phyloP scores from a whole-genome alignment of 2,113 vertebrate genomes.

The Eublepharis macularius region DNA sequence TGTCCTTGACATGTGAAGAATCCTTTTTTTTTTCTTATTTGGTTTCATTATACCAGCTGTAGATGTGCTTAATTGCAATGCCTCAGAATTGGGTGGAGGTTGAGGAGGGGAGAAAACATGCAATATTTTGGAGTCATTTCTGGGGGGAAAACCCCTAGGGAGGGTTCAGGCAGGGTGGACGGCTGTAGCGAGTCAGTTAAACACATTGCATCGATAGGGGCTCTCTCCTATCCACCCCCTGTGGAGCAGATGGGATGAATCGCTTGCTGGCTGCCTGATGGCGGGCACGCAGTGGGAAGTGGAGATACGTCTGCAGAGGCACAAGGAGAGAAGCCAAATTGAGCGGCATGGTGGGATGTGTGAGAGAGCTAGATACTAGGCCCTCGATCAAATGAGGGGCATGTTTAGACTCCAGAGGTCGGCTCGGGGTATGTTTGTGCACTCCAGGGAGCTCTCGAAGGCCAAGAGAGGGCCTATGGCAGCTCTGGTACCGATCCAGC shows the following conservation, averaged over 20 bases:
- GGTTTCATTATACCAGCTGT: constrained; percentile 45
- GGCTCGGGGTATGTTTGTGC: neutral
- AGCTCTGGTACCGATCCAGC: neutral
- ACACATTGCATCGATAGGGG: neutral
- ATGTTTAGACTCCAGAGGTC: neutral
- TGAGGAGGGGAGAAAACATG: too few species aligned
- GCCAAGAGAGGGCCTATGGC: neutral
- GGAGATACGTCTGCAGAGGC: neutral
- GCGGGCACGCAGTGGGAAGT: constrained; percentile 6
- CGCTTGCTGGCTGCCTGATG: fast-evolving
- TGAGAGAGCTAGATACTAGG: neutral
- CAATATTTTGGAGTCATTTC: neutral
- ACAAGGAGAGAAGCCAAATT: fast-evolving
- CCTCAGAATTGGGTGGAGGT: too few species aligned
- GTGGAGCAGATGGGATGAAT: fast-evolving
- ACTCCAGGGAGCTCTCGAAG: too few species aligned
- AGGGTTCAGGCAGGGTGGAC: neutral
- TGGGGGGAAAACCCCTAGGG: neutral
- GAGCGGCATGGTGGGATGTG: neutral
- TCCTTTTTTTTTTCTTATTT: constrained; percentile 32
- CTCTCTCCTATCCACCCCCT: fast-evolving
- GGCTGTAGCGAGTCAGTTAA: neutral
- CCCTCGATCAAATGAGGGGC: neutral
- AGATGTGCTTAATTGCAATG: constrained; percentile 54
- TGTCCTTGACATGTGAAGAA: constrained; percentile 45